Evolutionary conservation across 2,797 vertebrate species (phyloP), one percentile per base, ranked within the genome.

Genomic region (Catamblyrhynchus diadema): DNA sequence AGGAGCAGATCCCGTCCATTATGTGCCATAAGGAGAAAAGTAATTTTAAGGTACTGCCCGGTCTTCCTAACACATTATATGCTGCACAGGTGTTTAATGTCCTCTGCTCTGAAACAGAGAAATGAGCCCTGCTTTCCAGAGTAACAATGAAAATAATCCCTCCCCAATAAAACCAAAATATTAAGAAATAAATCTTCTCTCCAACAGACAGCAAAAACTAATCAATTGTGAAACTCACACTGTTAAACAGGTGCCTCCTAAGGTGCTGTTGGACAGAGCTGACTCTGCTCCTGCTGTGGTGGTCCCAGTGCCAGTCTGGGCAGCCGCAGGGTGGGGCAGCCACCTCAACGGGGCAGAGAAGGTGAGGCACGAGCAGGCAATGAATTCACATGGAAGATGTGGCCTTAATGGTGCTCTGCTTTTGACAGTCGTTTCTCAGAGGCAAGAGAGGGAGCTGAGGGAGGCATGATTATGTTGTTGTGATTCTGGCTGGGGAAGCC

Each of bases 321-420:
- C 9, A 51, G 19, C 30, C 42, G 42, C 6, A 10, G 9, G 8
- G 8, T 23, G 7, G 2, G 32, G 12, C 33, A 32, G 41, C 16
- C 12, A 2, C 15, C 30, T 8, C 10, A 4, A 3, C 0, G 0
- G 14, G 9, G 16, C 9, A 23, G 28, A 5, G 13, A 6, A 6
- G 6, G 21, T 11, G 2, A 32, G 2, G 32, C 8, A 13, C 0
- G 12, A 39, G 7, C 12, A 62, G 35, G 23, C 21, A 44, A 9
- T 1, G 2, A 32, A 23, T 59, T 35, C 30, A 11, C 14, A 3
- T 0, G 2, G 24, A 51, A 64, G 12, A 11, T n/a, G 3, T 1
- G 23, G 17, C 33, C 59, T 62, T 22, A 9, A 3, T 2, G 0
- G 5, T 27, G 14, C 5, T 32, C 11, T 61, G 16, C 2, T 25